Base-by-base conservation (phyloP, 2,888 invertebrate species). In the Orthosia gothica region DNA sequence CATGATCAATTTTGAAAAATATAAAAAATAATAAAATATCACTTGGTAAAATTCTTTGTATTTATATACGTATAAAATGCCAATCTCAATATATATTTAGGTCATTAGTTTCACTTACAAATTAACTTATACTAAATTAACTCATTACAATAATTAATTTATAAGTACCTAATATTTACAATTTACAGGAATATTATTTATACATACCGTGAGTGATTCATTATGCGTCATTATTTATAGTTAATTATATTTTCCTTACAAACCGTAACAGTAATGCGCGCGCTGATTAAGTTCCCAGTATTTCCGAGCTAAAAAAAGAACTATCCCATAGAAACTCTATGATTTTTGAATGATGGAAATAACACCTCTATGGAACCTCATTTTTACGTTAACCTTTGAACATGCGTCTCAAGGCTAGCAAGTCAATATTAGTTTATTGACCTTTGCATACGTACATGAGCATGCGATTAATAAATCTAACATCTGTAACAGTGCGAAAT, bases 21-120 rank as follows among this genome's bases (percentile, higher is more conserved):
- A 72, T 64, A 13, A 63, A 68, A 80, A 80, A 81, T 81, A 74
- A 75, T 77, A 67, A 76, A 85, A 89, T 89, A 87, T 87, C 83
- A 88, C 84, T 82, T 79, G 68, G 73, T 85, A 79, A 81, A 81
- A 83, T 73, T 76, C 50, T 73, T 81, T 72, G 66, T 83, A 63
- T 67, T 67, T 64, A 64, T 23, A 66, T 74, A 76, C 32, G 57
- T 81, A 81, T 76, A 84, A 85, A 80, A 84, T 72, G 69, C 82
- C 85, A 82, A 86, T 86, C 72, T 81, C 76, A 71, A 71, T 70
- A 65, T 77, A 70, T 61, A 80, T 64, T 74, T 77, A 70, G 68
- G 74, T 83, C 68, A 81, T 70, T 80, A 64, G 67, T 79, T 74
- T 59, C 40, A 59, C 69, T 71, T 73, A 80, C 16, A 75, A 65